Percentiles rank a stretch among this genome's conserved stretches.
phyloP scores from a whole-genome alignment of 2,797 vertebrate genomes.

The Furcifer pardalis region DNA sequence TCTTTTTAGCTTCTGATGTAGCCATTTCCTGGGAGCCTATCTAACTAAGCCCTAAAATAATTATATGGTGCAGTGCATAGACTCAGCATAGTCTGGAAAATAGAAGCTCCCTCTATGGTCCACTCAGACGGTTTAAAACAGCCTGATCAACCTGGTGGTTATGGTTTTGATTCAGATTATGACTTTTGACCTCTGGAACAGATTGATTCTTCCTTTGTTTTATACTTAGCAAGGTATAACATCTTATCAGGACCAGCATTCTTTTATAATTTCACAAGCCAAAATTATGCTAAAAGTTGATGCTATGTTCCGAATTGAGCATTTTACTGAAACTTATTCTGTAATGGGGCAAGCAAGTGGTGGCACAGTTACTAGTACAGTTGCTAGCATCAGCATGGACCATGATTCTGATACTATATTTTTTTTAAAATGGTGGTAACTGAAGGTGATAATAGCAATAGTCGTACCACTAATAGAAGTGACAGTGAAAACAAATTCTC shows the following conservation, averaged over 20 bases:
- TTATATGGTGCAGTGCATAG: too few species aligned
- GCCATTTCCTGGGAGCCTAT: too few species aligned
- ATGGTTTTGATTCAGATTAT: too few species aligned
- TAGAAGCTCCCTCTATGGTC: too few species aligned
- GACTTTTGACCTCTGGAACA: too few species aligned
- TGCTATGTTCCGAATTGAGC: neutral
- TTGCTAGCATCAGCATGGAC: neutral
- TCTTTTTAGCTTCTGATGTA: too few species aligned
- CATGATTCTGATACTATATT: too few species aligned
- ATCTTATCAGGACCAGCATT: neutral
- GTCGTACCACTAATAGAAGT: neutral
- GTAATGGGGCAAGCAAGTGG: neutral
- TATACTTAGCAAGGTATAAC: neutral
- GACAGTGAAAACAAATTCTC: neutral
- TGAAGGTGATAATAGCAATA: neutral
- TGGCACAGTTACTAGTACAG: neutral
- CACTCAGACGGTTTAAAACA: too few species aligned
- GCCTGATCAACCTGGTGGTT: neutral
- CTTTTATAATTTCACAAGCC: neutral
- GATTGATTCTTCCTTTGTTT: neutral
- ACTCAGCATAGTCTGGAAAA: too few species aligned
- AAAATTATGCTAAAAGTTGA: neutral
- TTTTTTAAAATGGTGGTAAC: neutral
- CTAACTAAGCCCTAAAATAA: too few species aligned
- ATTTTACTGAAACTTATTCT: neutral